These are phyloP conservation scores for Cygnus olor DNA, from an alignment of 2,797 vertebrate species.

Conservation along the genomic window DNA sequence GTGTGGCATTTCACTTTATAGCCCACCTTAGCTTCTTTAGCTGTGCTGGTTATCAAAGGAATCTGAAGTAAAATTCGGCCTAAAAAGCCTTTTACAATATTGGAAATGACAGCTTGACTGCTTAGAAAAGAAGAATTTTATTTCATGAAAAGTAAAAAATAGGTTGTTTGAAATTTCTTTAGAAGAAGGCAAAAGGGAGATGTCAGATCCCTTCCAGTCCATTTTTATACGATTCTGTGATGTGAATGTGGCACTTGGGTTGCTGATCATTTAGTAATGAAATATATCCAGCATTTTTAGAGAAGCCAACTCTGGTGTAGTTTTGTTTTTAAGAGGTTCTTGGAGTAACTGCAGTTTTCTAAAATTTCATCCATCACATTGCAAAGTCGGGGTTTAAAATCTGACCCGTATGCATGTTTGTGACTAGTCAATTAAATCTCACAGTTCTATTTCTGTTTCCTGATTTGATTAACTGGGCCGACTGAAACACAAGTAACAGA, in stretches of 20 bases:
- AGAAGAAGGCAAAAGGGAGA: neutral
- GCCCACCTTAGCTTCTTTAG: neutral
- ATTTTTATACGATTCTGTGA: neutral
- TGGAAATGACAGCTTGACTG: neutral
- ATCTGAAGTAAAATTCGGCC: neutral
- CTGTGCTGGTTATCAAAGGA: neutral
- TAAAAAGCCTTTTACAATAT: neutral
- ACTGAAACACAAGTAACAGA: neutral
- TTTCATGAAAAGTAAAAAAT: neutral
- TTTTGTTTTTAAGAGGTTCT: neutral
- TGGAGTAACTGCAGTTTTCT: neutral
- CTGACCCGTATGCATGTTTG: neutral
- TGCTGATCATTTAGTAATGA: neutral
- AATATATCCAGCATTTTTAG: neutral
- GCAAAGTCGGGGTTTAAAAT: neutral
- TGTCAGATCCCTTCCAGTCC: neutral
- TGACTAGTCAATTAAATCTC: neutral
- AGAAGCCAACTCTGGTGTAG: neutral
- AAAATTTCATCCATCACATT: neutral
- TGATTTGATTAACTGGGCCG: neutral
- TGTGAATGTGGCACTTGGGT: neutral
- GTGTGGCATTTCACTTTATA: neutral
- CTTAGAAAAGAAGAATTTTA: neutral
- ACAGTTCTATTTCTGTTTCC: neutral
- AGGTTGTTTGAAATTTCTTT: neutral